Evolutionary conservation across 1,140 invertebrate species (phyloP).

Genomic region (Drosophila saltans): DNA sequence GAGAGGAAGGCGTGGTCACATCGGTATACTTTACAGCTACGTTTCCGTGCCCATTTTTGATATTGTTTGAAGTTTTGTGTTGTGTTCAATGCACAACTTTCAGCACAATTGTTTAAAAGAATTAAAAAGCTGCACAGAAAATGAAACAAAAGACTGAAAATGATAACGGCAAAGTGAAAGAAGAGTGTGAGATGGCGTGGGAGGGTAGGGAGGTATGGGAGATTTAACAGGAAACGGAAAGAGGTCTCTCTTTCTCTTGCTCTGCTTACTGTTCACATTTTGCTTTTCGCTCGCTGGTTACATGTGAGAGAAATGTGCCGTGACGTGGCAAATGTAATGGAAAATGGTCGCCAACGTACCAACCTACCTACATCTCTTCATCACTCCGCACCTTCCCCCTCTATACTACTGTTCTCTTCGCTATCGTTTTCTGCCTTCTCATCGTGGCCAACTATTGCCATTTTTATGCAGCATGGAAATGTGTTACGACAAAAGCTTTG

Average conservation of each 20-base stretch:
- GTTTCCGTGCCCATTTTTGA: constrained; percentile 67
- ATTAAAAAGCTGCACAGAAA: constrained; percentile 61
- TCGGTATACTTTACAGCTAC: constrained; percentile 69
- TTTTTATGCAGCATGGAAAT: constrained; percentile 75
- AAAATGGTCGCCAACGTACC: constrained; percentile 58
- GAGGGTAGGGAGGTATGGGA: not conserved
- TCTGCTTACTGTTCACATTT: not conserved
- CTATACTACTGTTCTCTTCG: too few species aligned
- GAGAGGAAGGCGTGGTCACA: constrained; percentile 16
- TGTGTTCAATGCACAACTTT: constrained; percentile 81
- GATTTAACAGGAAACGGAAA: constrained; percentile 61
- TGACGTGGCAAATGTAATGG: constrained; percentile 77
- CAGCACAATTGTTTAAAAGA: constrained; percentile 78
- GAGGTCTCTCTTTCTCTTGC: constrained; percentile 50
- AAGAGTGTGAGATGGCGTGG: not conserved
- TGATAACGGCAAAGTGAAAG: constrained; percentile 54
- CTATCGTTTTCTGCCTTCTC: constrained; percentile 13
- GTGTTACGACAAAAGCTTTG: constrained; percentile 53
- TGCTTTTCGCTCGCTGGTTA: constrained; percentile 18
- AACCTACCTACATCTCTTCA: not conserved
- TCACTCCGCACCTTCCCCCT: too few species aligned
- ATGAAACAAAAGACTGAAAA: constrained; percentile 72
- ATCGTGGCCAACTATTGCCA: constrained; percentile 39
- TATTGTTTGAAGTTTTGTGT: constrained; percentile 69
- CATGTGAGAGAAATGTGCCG: constrained; percentile 73